A percentile compares a stretch with the other conserved stretches of the same genome.
These are phyloP conservation scores for Cricetomys ansorgei DNA, from an alignment of 2,113 vertebrate species.

Conservation along the genomic window DNA sequence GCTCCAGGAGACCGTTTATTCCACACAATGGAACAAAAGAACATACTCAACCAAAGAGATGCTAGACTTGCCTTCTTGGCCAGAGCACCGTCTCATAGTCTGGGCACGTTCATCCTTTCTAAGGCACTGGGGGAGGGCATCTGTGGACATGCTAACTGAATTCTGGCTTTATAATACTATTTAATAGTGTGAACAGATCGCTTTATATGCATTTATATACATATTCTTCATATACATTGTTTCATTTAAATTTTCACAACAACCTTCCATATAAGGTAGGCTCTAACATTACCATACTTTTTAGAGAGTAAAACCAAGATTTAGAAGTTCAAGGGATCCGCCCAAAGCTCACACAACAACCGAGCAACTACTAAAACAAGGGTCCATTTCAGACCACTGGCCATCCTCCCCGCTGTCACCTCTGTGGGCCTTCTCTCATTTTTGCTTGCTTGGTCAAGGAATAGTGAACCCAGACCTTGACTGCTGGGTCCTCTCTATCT, in stretches of 20 bases:
- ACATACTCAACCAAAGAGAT: not conserved
- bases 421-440: not conserved
- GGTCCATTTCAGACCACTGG: not conserved
- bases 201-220: not conserved
- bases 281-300: not conserved
- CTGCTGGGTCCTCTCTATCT: not conserved
- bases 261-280: not conserved
- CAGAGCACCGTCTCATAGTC: not conserved
- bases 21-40: not conserved
- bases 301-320: not conserved
- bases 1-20: not conserved
- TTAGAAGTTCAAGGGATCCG: not conserved
- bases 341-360: not conserved
- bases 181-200: not conserved
- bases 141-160: not conserved
- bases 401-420: not conserved
- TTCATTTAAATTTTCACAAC: constrained; percentile 45
- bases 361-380: not conserved
- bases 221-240: not conserved
- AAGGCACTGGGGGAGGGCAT: not conserved
- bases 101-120: not conserved
- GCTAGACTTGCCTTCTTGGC: not conserved
- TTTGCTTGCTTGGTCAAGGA: not conserved
- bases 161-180: not conserved
- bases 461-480: not conserved